Percentiles rank a stretch among this genome's conserved stretches.
These are phyloP conservation scores for Drosophila sproati DNA, from an alignment of 1,140 invertebrate species.

Conservation along the genomic window DNA sequence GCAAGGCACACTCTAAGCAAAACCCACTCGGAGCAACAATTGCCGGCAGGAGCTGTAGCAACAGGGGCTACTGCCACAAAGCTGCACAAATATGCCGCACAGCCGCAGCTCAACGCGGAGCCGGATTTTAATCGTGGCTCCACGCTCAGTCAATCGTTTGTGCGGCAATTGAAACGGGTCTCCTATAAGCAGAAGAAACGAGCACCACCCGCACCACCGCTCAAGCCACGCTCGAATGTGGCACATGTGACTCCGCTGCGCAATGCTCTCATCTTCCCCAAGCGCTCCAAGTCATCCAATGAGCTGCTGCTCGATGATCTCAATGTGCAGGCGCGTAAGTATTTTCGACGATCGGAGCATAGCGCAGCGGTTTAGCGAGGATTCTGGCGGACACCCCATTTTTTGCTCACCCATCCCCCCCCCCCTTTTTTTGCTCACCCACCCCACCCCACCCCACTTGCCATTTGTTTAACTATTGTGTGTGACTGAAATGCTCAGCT, in stretches of 20 bases:
- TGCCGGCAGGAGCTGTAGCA: not conserved
- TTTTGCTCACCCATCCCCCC: not conserved
- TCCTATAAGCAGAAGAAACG: slow-evolving; percentile 72
- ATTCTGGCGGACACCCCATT: slow-evolving; percentile 15
- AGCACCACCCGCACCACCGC: slow-evolving; percentile 63
- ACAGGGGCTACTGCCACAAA: not conserved
- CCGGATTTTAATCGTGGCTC: slow-evolving; percentile 78
- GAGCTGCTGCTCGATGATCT: slow-evolving; percentile 76
- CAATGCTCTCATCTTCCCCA: slow-evolving; percentile 71
- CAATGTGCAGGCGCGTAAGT: slow-evolving; percentile 74
- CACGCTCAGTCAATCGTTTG: slow-evolving; percentile 83
- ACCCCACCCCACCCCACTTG: not conserved
- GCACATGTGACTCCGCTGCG: slow-evolving; percentile 69
- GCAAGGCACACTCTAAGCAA: slow-evolving; percentile 34
- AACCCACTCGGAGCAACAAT: slow-evolving; percentile 52
- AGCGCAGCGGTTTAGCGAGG: slow-evolving; percentile 61
- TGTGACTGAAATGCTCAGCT: slow-evolving; percentile 7
- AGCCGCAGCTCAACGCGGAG: slow-evolving; percentile 57
- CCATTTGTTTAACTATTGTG: slow-evolving; percentile 3
- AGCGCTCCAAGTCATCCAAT: slow-evolving; percentile 75
- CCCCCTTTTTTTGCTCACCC: slow-evolving; percentile 27
- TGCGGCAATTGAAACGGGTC: slow-evolving; percentile 65
- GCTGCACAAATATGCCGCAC: slow-evolving; percentile 62
- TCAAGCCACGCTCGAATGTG: slow-evolving; percentile 65
- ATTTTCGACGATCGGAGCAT: slow-evolving; percentile 64